These are phyloP conservation scores for Ryuthela nishihirai DNA, from an alignment of 2,888 invertebrate species.

Conservation along the genomic window DNA sequence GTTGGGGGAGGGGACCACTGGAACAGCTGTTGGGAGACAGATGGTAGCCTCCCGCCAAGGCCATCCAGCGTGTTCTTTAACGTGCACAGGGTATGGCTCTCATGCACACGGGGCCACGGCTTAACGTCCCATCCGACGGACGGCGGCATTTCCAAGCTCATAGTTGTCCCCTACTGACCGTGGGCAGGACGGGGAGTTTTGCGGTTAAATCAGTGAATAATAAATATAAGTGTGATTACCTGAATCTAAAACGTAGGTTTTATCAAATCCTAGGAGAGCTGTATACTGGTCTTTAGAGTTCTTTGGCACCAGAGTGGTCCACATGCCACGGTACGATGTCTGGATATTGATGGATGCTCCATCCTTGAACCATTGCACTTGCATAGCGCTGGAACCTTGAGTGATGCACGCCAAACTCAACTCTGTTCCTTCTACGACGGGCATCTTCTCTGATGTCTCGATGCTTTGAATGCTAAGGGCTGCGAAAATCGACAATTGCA, in stretches of 20 bases:
- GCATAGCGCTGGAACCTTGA: slow-evolving; percentile 40
- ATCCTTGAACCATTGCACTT: slow-evolving; percentile 42
- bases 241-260: slow-evolving; percentile 65
- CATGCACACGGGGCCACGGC: too few species aligned
- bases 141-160: too few species aligned
- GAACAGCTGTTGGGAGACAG: too few species aligned
- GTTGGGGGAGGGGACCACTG: too few species aligned
- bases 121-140: too few species aligned
- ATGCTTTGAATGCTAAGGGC: slow-evolving; percentile 35
- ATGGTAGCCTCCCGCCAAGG: too few species aligned
- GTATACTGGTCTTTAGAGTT: slow-evolving; percentile 54
- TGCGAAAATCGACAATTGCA: not conserved
- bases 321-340: slow-evolving; percentile 25
- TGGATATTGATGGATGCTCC: slow-evolving; percentile 31
- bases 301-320: slow-evolving; percentile 34
- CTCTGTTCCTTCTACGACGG: slow-evolving; percentile 32
- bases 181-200: too few species aligned
- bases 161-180: too few species aligned
- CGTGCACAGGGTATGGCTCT: too few species aligned
- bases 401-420: slow-evolving; percentile 42
- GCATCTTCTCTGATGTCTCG: slow-evolving; percentile 35
- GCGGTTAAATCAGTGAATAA: too few species aligned
- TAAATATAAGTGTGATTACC: too few species aligned
- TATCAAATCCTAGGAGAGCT: slow-evolving; percentile 67
- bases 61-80: too few species aligned